Percentiles rank a stretch among this genome's conserved stretches.
phyloP scores from a whole-genome alignment of 2,113 vertebrate species.

The Pluvianellus socialis region DNA sequence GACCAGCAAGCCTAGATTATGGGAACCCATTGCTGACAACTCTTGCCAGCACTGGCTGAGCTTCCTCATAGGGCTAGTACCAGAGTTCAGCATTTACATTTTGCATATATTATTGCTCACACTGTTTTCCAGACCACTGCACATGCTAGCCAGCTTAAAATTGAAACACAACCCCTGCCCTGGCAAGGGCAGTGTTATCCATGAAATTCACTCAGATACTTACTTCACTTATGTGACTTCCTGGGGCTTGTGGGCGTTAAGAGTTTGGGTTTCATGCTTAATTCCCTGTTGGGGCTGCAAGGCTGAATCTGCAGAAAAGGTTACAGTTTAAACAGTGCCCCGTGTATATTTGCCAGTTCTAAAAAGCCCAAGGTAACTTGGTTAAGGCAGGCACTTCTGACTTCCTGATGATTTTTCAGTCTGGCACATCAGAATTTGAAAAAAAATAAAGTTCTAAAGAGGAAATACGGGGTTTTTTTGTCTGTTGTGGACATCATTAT shows the following conservation, averaged over 20 bases:
- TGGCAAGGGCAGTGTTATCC: constrained; percentile 9
- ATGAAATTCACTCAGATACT: background rate
- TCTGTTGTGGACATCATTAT: background rate
- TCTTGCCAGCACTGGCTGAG: background rate
- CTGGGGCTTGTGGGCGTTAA: constrained; percentile 36
- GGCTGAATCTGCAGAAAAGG: constrained; percentile 46
- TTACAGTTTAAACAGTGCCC: constrained; percentile 35
- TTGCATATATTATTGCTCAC: background rate
- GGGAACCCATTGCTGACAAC: background rate
- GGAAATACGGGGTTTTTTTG: background rate
- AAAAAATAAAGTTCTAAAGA: background rate
- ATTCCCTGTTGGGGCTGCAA: background rate
- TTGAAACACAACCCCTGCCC: background rate
- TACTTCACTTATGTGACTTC: constrained; percentile 13
- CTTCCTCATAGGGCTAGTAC: background rate
- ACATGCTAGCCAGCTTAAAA: background rate
- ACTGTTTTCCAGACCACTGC: background rate
- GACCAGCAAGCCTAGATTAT: background rate
- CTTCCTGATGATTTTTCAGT: constrained; percentile 54
- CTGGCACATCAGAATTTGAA: background rate
- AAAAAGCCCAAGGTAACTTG: constrained; percentile 4
- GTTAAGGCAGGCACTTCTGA: constrained; percentile 30
- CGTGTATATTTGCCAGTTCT: background rate
- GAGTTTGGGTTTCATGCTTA: constrained; percentile 46
- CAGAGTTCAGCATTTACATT: background rate